These are phyloP conservation scores for Halyomorpha halys DNA, from an alignment of 1,140 invertebrate genomes.

Conservation along the genomic window DNA sequence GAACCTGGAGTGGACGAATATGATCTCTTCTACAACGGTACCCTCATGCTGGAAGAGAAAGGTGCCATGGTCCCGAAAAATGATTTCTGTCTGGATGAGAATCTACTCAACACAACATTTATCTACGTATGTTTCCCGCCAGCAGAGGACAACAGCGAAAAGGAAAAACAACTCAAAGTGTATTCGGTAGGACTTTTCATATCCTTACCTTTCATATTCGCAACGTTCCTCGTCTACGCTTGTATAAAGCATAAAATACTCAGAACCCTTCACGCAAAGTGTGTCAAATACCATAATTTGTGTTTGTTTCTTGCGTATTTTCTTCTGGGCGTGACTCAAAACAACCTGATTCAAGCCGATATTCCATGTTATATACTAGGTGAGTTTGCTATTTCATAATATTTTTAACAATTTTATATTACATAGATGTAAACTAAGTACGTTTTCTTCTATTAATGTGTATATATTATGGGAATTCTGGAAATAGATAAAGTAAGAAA, in stretches of 20 bases:
- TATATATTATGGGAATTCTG: no score
- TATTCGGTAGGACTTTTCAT: neutral
- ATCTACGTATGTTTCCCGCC: conserved; percentile 32
- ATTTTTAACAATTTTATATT: no score
- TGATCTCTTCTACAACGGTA: neutral
- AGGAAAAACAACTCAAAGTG: conserved; percentile 18
- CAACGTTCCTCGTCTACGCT: neutral
- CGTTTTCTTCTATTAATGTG: no score
- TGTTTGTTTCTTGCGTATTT: neutral
- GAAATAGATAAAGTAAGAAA: no score
- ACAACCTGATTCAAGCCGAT: neutral
- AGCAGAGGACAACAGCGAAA: conserved; percentile 20
- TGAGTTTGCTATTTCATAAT: neutral
- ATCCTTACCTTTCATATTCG: neutral
- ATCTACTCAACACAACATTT: conserved; percentile 22
- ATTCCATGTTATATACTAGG: neutral
- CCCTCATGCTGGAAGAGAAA: neutral
- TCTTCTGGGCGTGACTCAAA: neutral
- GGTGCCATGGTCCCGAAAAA: neutral
- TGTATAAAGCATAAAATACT: neutral
- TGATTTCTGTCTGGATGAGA: neutral
- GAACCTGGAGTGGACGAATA: neutral
- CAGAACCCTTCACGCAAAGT: neutral
- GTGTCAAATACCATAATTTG: neutral
- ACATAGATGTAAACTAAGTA: no score